Evolutionary conservation across 2,797 vertebrate species (phyloP), one percentile per base, ranked within the genome.

Genomic region (Bradypodion pumilum): DNA sequence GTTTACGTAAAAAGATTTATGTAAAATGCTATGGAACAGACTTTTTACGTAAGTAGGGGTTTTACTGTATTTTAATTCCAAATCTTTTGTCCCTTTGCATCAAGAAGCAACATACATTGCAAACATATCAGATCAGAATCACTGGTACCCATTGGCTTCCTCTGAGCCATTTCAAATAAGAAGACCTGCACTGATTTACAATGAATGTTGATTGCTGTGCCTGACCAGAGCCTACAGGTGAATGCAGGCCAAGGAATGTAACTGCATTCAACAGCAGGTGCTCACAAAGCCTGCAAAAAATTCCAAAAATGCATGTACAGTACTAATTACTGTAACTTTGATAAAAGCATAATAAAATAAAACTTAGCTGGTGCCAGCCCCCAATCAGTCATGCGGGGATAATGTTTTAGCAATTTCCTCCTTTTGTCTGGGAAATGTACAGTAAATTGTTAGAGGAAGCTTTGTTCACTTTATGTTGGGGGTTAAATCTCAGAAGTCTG

Each of bases 381-480:
- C 65, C 80, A 72, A 68, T 63, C 52, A 80, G 59, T 76, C 69
- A 72, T 16, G 12, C 13, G 44, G 32, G 29, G 59, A 73, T 83
- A 72, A 84, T 72, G 25, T 65, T 72, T 78, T 83, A 72, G 78
- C 70, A 77, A 81, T 79, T 80, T 77, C 80, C 77, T 80, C 75
- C 12, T 59, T 74, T 60, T 56, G 25, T 4, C 21, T 49, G 52
- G 74, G 80, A 88, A 52, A 74, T 1, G 37, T 32, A 56, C 78
- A 73, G 83, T 46, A 84, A 70, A 74, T 29, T 87, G 63, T 63
- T 35, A 65, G 69, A 0, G 40, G 74, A 84, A 12, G 84, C 86
- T 94, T 88, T 87, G 91, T 86, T 84, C 60, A 60, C 40, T 81
- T 84, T 65, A 74, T 60, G 52, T n/a, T 62, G 1, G 1, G 37